phyloP scores from a whole-genome alignment of 2,113 vertebrate species.

The Uria lomvia region DNA sequence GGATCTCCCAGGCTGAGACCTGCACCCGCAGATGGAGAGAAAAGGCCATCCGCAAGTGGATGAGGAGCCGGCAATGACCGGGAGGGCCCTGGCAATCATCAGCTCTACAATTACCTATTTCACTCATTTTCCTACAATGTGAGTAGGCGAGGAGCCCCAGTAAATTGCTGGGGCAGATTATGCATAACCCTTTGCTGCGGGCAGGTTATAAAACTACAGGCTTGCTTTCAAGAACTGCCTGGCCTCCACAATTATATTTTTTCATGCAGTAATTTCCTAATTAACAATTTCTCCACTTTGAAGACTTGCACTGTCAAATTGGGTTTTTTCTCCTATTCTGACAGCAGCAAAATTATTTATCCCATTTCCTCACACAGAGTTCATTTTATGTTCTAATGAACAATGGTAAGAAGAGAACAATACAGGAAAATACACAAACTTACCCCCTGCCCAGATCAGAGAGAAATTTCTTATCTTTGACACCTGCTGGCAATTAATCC shows the following conservation, averaged over 20 bases:
- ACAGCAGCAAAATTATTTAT: background rate
- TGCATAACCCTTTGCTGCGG: background rate
- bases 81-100: background rate
- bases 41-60: background rate
- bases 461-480: background rate
- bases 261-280: background rate
- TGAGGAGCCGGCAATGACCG: background rate
- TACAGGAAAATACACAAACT: background rate
- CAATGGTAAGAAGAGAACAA: background rate
- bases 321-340: background rate
- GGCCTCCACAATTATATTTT: background rate
- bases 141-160: background rate
- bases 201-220: background rate
- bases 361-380: background rate
- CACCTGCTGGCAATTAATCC: slow-evolving; percentile 53
- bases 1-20: background rate
- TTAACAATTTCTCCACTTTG: background rate
- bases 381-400: background rate
- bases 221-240: background rate
- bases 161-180: background rate
- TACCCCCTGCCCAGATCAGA: slow-evolving; percentile 39
- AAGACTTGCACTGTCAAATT: background rate
- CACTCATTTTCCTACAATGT: background rate
- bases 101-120: background rate
- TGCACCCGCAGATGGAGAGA: fast-evolving